Evolutionary conservation across 2,888 invertebrate species (phyloP), one percentile per base, ranked within the genome.

Genomic region (Drymonia ruficornis): DNA sequence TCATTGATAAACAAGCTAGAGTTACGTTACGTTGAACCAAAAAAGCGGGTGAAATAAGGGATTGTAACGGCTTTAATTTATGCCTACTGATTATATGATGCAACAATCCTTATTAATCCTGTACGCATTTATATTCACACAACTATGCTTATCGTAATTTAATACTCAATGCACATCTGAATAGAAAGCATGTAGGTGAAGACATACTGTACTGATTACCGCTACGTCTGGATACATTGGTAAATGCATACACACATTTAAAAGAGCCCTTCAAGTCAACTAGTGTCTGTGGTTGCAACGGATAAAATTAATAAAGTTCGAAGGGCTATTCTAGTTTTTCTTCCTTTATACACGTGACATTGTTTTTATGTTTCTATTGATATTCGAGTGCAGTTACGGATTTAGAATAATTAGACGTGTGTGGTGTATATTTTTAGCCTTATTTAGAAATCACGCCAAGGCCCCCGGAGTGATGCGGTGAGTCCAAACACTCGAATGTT

Each of bases 361-460:
- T 45, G 15, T 45, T 28, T n/a, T 12, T 28, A 45, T 45, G 15
- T 45, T 28, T 45, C 19, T 28, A 45, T 15, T n/a, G n/a, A 28
- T 23, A 28, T 2, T 45, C 36, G 16, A 52, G 60, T 63, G 56
- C 61, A 64, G 55, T 59, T 51, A 62, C 57, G 51, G 44, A 65
- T 59, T 67, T 63, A 71, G 67, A 68, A 70, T 80, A 72, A 72
- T 74, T 70, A 61, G 67, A 69, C 72, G 72, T 70, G 76, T 78
- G 78, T 72, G 66, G 66, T 57, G 65, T 72, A 61, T 78, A 77
- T 76, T 75, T 72, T 74, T 72, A 79, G 58, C 76, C 77, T 67
- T 83, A 81, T 80, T 79, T 72, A 84, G 76, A 81, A 81, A 82
- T 81, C 74, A 78, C 74, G 62, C 68, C 74, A 81, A 83, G 81